Percentiles rank a stretch among this genome's conserved stretches.
phyloP scores from a whole-genome alignment of 2,888 invertebrate genomes.

The Rhyacophila evoluta region DNA sequence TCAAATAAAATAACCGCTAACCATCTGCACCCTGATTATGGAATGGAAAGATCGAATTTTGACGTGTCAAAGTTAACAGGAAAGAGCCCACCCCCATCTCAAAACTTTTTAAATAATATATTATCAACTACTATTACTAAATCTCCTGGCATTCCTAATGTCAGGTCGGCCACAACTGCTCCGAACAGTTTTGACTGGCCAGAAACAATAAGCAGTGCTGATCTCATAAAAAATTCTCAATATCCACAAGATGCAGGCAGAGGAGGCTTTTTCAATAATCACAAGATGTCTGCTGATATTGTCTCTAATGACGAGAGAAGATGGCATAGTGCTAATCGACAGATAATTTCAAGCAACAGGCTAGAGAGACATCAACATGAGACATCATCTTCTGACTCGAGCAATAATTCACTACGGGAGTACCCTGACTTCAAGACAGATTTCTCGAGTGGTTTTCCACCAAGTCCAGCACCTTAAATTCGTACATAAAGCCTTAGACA shows the following conservation, averaged over 20 bases:
- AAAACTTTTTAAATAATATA: constrained; percentile 48
- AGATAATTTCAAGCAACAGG: background rate
- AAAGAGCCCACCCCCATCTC: constrained; percentile 60
- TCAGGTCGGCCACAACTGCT: constrained; percentile 5
- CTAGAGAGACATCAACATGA: background rate
- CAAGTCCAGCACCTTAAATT: constrained; percentile 64
- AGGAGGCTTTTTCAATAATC: constrained; percentile 23
- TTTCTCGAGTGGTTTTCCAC: constrained; percentile 61
- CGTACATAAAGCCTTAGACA: no score
- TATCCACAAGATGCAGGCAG: constrained; percentile 25
- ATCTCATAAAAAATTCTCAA: constrained; percentile 61
- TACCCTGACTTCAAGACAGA: constrained; percentile 62
- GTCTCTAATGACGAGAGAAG: background rate
- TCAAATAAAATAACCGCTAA: constrained; percentile 30
- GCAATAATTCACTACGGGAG: constrained; percentile 60
- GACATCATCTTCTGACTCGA: constrained; percentile 59
- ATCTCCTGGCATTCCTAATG: constrained; percentile 19
- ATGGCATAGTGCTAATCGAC: constrained; percentile 27
- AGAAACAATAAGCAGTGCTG: constrained; percentile 63
- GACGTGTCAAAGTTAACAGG: constrained; percentile 64
- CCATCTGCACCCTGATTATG: constrained; percentile 44
- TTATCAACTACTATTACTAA: constrained; percentile 31
- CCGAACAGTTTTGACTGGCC: constrained; percentile 62
- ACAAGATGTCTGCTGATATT: background rate
- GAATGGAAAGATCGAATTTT: constrained; percentile 58